Evolutionary conservation across 2,113 vertebrate genomes (phyloP), one percentile per base, ranked within the genome.

Genomic region (Equus quagga): DNA sequence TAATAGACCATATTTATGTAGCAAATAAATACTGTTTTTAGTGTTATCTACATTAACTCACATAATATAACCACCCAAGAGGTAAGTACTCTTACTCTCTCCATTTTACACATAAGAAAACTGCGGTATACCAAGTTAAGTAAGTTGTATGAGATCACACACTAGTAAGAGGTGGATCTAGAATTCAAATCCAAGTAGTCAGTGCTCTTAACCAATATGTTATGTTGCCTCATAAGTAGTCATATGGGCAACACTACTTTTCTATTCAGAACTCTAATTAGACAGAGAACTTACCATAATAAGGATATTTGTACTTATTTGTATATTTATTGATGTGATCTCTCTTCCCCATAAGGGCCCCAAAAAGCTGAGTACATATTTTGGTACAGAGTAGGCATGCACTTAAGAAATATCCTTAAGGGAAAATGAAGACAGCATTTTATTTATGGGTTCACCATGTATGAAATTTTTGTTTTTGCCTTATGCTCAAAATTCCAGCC

Each of bases 401-500:
- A 36, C 95, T 79, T 33, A 82, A 93, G 64, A 89, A 31, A 81
- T 46, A 67, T 44, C 87, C 33, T 94, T 85, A 80, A 73, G 31
- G 76, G 36, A 80, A 94, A 88, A 65, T 84, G 18, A 91, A 95
- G 56, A 88, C 0, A 73, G n/a, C 13, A 76, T 91, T 91, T 76
- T 81, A 89, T 72, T 76, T 91, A 72, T 41, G 10, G 26, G 67
- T 72, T 78, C 14, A 72, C 93, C 65, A 46, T 19, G 51, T 51
- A 88, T 17, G 10, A 78, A 58, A 69, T 58, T 26, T 82, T 78
- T 90, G 28, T 31, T 90, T 92, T 72, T 88, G 49, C 36, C 26
- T 95, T 62, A 82, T 89, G 67, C 19, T 93, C 36, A 84, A 96
- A 91, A 94, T 73, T 82, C 41, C 44, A n/a, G 84, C 28, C n/a